Percentiles rank a stretch among this genome's conserved stretches.
phyloP scores from a whole-genome alignment of 2,888 invertebrate species.

The Odontocerum albicorne region DNA sequence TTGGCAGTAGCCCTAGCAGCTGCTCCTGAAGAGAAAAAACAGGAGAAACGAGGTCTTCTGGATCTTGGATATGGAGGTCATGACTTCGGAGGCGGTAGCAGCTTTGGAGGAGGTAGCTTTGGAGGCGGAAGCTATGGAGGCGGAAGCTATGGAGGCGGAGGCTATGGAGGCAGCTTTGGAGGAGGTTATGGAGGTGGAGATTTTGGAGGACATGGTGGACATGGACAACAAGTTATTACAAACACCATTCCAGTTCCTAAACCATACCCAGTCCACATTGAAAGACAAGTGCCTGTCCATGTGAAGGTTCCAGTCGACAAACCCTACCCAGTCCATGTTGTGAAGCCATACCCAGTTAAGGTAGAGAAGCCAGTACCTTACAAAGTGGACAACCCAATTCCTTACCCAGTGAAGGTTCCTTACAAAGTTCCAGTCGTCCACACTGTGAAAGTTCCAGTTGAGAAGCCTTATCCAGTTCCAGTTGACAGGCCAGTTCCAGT shows the following conservation, averaged over 20 bases:
- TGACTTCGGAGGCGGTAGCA: constrained; percentile 33
- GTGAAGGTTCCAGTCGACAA: constrained; percentile 45
- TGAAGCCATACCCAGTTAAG: no score
- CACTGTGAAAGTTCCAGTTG: constrained; percentile 30
- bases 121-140: constrained; percentile 38
- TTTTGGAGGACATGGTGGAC: no score
- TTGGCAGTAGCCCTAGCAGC: no score
- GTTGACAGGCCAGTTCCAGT: constrained; percentile 28
- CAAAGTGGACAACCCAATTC: constrained; percentile 32
- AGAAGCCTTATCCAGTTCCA: constrained; percentile 31
- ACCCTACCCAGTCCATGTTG: constrained; percentile 27
- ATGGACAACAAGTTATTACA: constrained; percentile 27
- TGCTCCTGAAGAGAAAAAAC: no score
- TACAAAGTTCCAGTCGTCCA: constrained; percentile 29
- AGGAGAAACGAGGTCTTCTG: no score
- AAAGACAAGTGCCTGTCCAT: constrained; percentile 51
- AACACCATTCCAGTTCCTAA: constrained; percentile 49
- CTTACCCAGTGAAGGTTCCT: constrained; percentile 33
- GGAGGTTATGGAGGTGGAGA: constrained; percentile 8
- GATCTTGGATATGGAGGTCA: constrained; percentile 36
- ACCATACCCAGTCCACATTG: constrained; percentile 53
- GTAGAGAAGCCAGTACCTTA: no score
- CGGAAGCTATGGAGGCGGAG: constrained; percentile 35
- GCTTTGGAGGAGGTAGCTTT: constrained; percentile 37
- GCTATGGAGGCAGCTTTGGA: constrained; percentile 18